A percentile compares a stretch with the other conserved stretches of the same genome.
Evolutionary conservation across 2,888 invertebrate species (phyloP).

Genomic region (Papilio gigon): DNA sequence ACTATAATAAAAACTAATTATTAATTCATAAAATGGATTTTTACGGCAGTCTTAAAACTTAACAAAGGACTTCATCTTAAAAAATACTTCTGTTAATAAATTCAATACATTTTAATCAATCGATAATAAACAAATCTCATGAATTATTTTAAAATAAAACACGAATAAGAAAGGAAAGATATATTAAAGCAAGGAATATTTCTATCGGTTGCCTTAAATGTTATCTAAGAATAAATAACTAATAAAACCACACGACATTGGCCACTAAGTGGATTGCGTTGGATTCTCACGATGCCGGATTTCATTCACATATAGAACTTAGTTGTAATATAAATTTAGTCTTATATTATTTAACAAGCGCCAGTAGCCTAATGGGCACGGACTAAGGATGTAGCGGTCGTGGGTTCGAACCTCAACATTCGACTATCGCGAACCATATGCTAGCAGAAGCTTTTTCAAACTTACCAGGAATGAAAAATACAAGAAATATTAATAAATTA

Average conservation of each 20-base stretch:
- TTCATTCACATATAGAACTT: background rate
- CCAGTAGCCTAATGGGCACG: no score
- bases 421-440: no score
- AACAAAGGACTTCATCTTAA: no score
- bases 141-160: background rate
- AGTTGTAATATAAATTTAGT: background rate
- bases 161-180: background rate
- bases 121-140: background rate
- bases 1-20: no score
- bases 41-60: no score
- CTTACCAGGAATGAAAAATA: no score
- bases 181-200: conserved; percentile 3
- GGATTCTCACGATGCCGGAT: conserved; percentile 3
- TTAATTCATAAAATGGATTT: no score
- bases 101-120: background rate
- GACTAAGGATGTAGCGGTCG: no score
- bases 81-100: no score
- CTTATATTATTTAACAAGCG: background rate
- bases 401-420: no score
- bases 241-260: conserved; percentile 22
- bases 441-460: no score
- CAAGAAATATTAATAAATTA: no score
- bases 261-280: conserved; percentile 21
- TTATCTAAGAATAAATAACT: conserved; percentile 22
- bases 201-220: conserved; percentile 11